Evolutionary conservation across 2,797 vertebrate genomes (phyloP).

Genomic region (Vespertilio murinus): DNA sequence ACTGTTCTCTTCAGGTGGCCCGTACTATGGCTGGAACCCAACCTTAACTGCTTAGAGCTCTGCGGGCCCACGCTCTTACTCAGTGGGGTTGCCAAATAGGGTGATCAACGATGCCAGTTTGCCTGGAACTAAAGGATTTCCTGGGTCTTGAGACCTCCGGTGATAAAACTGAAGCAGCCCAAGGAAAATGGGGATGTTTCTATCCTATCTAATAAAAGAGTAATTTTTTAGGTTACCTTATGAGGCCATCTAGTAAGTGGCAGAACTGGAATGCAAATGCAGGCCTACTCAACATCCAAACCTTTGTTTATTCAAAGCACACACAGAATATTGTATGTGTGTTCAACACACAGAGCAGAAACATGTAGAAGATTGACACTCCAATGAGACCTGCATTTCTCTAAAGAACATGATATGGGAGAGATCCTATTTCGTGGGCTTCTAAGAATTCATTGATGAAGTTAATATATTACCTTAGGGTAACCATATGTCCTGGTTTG

Average conservation of each 20-base stretch:
- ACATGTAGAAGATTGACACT: not conserved
- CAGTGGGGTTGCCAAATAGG: not conserved
- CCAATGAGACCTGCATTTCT: constrained; percentile 36
- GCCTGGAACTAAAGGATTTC: not conserved
- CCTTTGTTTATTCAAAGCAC: not conserved
- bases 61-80: not conserved
- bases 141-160: not conserved
- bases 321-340: not conserved
- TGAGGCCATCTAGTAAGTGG: not conserved
- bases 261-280: not conserved
- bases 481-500: constrained; percentile 55
- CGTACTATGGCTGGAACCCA: not conserved
- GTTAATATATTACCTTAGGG: constrained; percentile 72
- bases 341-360: constrained; percentile 10
- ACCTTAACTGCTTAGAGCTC: not conserved
- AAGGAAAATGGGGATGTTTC: not conserved
- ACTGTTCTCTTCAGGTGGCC: not conserved
- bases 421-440: constrained; percentile 58
- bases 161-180: not conserved
- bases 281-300: not conserved
- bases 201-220: no score
- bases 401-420: constrained; percentile 43
- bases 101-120: not conserved
- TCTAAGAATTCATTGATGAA: constrained; percentile 83
- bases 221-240: not conserved